Evolutionary conservation across 2,113 vertebrate genomes (phyloP).

Genomic region (Syngnathoides biaculeatus): DNA sequence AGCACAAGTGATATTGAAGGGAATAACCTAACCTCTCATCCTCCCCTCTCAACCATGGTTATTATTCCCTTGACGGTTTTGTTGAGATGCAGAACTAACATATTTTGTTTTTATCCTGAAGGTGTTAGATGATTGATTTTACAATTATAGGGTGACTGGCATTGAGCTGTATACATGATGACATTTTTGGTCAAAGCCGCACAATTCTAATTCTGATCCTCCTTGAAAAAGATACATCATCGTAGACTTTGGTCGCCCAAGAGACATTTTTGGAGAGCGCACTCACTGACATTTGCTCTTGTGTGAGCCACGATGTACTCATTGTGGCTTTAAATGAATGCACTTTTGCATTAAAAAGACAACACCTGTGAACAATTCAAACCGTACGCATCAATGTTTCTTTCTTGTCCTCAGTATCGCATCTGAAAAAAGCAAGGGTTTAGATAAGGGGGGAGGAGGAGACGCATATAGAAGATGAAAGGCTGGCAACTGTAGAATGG

Average conservation of each 20-base stretch:
- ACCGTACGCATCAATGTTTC: neutral
- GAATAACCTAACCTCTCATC: too few relatives aligned
- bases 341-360: neutral
- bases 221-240: neutral
- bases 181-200: neutral
- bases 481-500: slow-evolving; percentile 16
- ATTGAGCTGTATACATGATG: neutral
- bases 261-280: neutral
- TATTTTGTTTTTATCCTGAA: neutral
- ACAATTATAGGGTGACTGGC: neutral
- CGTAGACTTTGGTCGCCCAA: neutral
- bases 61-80: neutral
- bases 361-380: neutral
- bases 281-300: neutral
- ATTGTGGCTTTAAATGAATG: neutral
- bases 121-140: neutral
- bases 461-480: slow-evolving; percentile 27
- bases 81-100: neutral
- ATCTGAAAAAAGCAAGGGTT: slow-evolving; percentile 15
- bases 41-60: too few relatives aligned
- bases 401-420: slow-evolving; percentile 6
- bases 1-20: too few relatives aligned
- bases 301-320: neutral
- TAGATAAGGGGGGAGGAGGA: neutral
- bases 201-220: neutral